Evolutionary conservation across 2,797 vertebrate genomes (phyloP), one percentile per base, ranked within the genome.

Genomic region (Acanthornis magna): DNA sequence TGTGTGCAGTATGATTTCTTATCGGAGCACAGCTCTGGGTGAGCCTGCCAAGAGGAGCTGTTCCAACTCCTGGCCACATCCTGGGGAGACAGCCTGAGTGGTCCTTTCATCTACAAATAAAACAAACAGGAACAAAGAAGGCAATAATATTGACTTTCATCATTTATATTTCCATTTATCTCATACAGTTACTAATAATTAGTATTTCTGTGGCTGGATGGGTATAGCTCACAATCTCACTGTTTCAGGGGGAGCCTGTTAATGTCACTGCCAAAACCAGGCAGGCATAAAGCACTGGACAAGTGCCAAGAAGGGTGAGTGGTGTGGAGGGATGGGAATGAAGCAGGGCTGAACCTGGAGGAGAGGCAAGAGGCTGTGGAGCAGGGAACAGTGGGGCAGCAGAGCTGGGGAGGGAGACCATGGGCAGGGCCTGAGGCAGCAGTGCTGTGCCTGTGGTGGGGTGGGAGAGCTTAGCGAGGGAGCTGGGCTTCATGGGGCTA

Each of bases 51-150:
- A 74, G 53, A 91, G 89, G 65, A 96, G 76, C 81, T 34, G 50
- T 90, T 95, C 94, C 95, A 95, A 79, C 94, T 94, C 68, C 81
- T 0, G 8, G 65, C 92, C 77, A 45, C 88, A 67, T 96, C 94
- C 94, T 91, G 93, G 90, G 76, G 95, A 96, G 96, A 91, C 5
- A 4, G 78, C 72, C 94, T 70, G 84, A 81, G 92, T 72, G 85
- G 85, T 88, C 96, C 95, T 96, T 96, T 96, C 89, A 91, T 96
- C 96, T 96, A 72, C 92, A 96, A 72, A 97, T 97, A 97, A 97
- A 96, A 93, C 93, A 96, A 96, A 95, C 94, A 95, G 92, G 97
- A 96, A 96, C 58, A 63, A 95, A 96, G 94, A 42, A 77, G 90
- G 92, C 96, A 92, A 94, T 96, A 93, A 95, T 94, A 97, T 95